Evolutionary conservation across 2,113 vertebrate genomes (phyloP), one percentile per base, ranked within the genome.

Genomic region (Xyliphius kryptos): DNA sequence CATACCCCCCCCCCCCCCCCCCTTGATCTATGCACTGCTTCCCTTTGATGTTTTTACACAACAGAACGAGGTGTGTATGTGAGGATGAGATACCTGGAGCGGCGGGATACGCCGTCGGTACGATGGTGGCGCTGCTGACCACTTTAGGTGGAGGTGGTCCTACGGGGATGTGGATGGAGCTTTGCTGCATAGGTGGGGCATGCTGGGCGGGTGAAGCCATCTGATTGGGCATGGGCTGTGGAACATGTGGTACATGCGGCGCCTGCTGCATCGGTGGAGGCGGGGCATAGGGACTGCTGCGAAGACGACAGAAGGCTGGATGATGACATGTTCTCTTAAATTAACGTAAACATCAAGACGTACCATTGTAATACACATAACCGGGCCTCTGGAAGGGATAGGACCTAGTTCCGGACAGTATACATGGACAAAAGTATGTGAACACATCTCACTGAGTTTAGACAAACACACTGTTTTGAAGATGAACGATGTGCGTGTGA

Each of bases 61-160:
- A n/a, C n/a, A n/a, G n/a, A n/a, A n/a, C n/a, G n/a, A n/a, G n/a
- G n/a, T n/a, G n/a, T n/a, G n/a, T n/a, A n/a, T n/a, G n/a, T n/a
- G n/a, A n/a, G n/a, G n/a, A n/a, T n/a, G n/a, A n/a, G n/a, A 3
- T 86, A 90, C 89, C 89, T 79, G 86, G 85, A 80, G 89, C 89
- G 74, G 90, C 80, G 53, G 94, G 92, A 78, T 93, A 94, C 78
- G 89, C 85, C 56, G 90, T 86, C 56, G 91, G 91, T 66, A 87
- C 81, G 69, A 97, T 97, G 81, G 90, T 96, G 74, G 94, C 92
- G 9, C 91, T 95, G 74, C 92, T 97, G 75, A 97, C 86, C 66
- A 94, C 90, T 73, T 95, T 92, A 0, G 82, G 81, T 65, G 92
- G 89, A 43, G 90, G 76, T 19, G 87, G 69, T 74, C 90, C 83